These are phyloP conservation scores for Heterodera filipjevi DNA, from an alignment of 2,888 invertebrate species.

Conservation along the genomic window DNA sequence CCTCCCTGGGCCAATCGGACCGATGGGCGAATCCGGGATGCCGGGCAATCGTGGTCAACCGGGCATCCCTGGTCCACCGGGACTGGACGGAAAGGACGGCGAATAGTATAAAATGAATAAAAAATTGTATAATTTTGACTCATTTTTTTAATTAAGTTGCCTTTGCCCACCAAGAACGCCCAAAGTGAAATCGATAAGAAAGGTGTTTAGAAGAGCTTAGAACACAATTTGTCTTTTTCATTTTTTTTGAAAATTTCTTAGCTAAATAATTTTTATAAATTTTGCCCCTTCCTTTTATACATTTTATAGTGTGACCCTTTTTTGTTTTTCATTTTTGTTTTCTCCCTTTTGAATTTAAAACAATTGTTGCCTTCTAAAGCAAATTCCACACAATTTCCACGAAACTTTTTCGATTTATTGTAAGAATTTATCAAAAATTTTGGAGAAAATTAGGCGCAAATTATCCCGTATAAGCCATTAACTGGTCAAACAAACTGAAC, in stretches of 20 bases:
- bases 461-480: too few relatives aligned
- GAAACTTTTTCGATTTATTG: too few relatives aligned
- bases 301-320: too few relatives aligned
- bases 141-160: not conserved
- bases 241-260: too few relatives aligned
- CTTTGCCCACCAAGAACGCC: not conserved
- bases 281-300: not conserved
- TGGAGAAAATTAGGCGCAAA: too few relatives aligned
- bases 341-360: too few relatives aligned
- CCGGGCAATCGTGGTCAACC: not conserved
- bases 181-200: slow-evolving; percentile 3
- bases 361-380: too few relatives aligned
- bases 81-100: not conserved
- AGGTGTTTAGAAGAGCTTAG: not conserved
- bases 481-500: too few relatives aligned
- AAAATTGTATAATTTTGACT: not conserved
- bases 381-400: too few relatives aligned
- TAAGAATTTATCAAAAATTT: too few relatives aligned
- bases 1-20: not conserved
- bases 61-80: not conserved
- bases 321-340: too few relatives aligned
- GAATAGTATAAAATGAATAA: not conserved
- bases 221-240: not conserved
- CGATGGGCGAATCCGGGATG: not conserved
- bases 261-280: not conserved